Evolutionary conservation across 1,140 invertebrate genomes (phyloP).

Genomic region (Holotrichia oblita): DNA sequence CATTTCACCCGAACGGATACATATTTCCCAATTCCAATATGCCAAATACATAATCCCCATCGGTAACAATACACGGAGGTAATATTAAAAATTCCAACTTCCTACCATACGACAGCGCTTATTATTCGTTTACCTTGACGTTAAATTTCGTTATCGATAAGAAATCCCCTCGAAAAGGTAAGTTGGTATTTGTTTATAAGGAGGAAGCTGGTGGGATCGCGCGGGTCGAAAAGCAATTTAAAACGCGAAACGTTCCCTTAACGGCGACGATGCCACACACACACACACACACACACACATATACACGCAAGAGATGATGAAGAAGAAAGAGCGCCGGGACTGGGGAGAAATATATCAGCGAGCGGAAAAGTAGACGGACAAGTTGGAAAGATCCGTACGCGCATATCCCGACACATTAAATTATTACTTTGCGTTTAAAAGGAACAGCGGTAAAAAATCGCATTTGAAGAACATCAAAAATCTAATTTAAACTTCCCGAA

Average conservation of each 20-base stretch:
- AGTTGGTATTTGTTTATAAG: not conserved
- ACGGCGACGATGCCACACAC: not conserved
- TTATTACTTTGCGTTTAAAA: slow-evolving; percentile 40
- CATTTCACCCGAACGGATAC: too few relatives aligned
- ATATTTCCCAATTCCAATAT: too few relatives aligned
- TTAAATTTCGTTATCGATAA: not conserved
- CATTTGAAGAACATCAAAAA: slow-evolving; percentile 30
- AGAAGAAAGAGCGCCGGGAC: not conserved
- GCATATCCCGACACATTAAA: slow-evolving; percentile 26
- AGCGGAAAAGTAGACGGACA: slow-evolving; percentile 17
- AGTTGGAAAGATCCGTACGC: slow-evolving; percentile 12
- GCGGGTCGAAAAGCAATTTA: not conserved
- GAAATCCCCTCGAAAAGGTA: too few relatives aligned
- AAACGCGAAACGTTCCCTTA: not conserved
- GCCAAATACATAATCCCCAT: too few relatives aligned
- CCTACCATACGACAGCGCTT: too few relatives aligned
- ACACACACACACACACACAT: too few relatives aligned
- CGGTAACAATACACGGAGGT: too few relatives aligned
- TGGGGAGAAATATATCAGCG: not conserved
- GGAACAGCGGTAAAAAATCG: slow-evolving; percentile 35
- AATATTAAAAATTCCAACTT: too few relatives aligned
- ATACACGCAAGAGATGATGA: not conserved
- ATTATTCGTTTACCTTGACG: not conserved
- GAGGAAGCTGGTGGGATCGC: not conserved
- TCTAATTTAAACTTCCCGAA: slow-evolving; percentile 38